Evolutionary conservation across 2,113 vertebrate species (phyloP).

Genomic region (Aegithalos caudatus): DNA sequence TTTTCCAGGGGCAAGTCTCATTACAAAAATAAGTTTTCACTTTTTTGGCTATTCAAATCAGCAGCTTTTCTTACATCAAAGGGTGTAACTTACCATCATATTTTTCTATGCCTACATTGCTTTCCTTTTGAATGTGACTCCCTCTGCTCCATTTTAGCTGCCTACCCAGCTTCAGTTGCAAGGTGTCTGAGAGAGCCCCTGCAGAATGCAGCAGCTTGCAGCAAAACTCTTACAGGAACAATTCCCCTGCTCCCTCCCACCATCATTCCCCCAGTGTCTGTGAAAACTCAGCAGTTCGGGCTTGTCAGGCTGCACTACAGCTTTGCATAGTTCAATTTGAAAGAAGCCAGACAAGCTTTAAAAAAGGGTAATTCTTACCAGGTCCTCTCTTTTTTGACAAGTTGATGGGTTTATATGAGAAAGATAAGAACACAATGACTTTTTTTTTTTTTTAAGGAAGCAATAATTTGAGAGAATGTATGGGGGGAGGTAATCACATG

Average conservation of each 20-base stretch:
- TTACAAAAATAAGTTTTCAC: not conserved
- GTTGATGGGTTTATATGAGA: slow-evolving; percentile 10
- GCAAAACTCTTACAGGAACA: not conserved
- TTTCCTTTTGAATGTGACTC: not conserved
- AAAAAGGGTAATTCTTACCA: slow-evolving; percentile 20
- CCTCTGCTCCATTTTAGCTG: not conserved
- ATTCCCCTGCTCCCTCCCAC: not conserved
- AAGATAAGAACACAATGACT: not conserved
- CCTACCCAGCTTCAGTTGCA: not conserved
- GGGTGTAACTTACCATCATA: not conserved
- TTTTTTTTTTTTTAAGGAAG: not conserved
- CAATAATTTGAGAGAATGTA: not conserved
- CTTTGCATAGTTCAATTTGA: slow-evolving; percentile 18
- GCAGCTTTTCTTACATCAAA: not conserved
- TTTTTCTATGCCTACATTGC: not conserved
- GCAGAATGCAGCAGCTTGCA: not conserved
- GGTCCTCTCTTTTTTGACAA: slow-evolving; percentile 22
- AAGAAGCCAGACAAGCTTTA: slow-evolving; percentile 29
- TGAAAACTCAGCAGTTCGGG: slow-evolving; percentile 34
- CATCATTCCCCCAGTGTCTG: not conserved
- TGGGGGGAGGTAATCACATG: not conserved
- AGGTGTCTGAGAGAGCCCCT: not conserved
- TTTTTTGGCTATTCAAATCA: not conserved
- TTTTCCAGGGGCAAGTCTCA: not conserved
- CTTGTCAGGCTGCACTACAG: slow-evolving; percentile 10